Conservation (phyloP, 2,797 vertebrate genomes). For the Anomalospiza imberbis region DNA sequence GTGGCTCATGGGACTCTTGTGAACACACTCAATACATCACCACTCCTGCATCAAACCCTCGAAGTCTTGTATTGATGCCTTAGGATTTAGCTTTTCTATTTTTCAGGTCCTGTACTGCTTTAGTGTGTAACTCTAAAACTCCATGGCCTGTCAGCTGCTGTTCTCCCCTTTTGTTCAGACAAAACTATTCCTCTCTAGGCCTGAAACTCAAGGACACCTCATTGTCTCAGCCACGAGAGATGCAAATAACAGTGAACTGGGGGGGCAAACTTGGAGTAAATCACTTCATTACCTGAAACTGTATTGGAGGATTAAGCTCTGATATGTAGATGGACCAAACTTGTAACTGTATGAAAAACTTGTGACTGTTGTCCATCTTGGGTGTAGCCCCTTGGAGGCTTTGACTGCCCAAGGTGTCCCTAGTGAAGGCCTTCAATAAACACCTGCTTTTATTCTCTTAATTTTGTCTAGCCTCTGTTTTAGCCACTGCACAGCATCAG, state of each 20-base stretch:
- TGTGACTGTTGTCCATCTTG: rapidly evolving
- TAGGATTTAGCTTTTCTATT: background rate
- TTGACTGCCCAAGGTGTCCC: background rate
- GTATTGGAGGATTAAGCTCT: background rate
- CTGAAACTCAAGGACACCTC: background rate
- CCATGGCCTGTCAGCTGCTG: background rate
- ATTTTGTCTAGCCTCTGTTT: background rate
- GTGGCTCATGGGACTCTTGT: background rate
- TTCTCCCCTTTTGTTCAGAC: background rate
- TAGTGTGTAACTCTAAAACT: background rate
- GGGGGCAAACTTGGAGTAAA: background rate
- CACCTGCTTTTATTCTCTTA: background rate
- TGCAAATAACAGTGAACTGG: background rate
- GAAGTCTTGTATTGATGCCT: background rate
- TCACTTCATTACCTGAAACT: background rate
- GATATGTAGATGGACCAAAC: too few species aligned
- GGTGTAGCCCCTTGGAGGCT: background rate
- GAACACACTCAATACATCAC: background rate
- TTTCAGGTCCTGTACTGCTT: background rate
- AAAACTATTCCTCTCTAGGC: background rate
- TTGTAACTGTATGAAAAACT: too few species aligned
- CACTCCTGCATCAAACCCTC: background rate
- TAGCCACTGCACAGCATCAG: background rate
- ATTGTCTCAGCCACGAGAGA: background rate
- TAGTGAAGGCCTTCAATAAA: background rate